Percentiles rank a stretch among this genome's conserved stretches.
Evolutionary conservation across 2,113 vertebrate species (phyloP).

Genomic region (Scophthalmus maximus): DNA sequence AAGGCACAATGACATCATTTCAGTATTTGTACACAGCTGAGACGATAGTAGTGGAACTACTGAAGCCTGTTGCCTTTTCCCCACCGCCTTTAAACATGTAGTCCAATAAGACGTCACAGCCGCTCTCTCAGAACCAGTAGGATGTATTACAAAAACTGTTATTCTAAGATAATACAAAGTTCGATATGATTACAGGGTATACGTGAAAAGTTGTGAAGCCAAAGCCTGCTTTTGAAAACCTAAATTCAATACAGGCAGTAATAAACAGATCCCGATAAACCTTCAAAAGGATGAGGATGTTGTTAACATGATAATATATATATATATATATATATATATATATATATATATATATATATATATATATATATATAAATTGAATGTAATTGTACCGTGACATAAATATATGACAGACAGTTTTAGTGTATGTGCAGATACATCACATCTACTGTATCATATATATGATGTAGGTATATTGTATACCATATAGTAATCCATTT

Average conservation of each 20-base stretch:
- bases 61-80: background rate
- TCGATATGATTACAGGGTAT: too few species aligned
- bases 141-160: background rate
- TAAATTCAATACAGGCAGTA: background rate
- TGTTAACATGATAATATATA: background rate
- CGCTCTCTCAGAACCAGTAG: background rate
- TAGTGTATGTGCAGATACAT: too few species aligned
- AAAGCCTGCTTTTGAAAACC: background rate
- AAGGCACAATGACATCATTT: background rate
- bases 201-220: background rate
- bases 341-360: too few species aligned
- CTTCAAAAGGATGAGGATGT: background rate
- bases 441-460: too few species aligned
- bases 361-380: too few species aligned
- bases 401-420: too few species aligned
- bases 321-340: too few species aligned
- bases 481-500: too few species aligned
- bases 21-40: background rate
- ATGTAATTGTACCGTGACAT: too few species aligned
- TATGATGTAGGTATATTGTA: too few species aligned
- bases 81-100: background rate
- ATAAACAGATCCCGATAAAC: too few species aligned
- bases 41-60: background rate
- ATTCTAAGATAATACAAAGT: slow-evolving; percentile 1
- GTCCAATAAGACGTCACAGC: background rate